Evolutionary conservation across 1,140 invertebrate genomes (phyloP).

Genomic region (Steinernema feltiae): DNA sequence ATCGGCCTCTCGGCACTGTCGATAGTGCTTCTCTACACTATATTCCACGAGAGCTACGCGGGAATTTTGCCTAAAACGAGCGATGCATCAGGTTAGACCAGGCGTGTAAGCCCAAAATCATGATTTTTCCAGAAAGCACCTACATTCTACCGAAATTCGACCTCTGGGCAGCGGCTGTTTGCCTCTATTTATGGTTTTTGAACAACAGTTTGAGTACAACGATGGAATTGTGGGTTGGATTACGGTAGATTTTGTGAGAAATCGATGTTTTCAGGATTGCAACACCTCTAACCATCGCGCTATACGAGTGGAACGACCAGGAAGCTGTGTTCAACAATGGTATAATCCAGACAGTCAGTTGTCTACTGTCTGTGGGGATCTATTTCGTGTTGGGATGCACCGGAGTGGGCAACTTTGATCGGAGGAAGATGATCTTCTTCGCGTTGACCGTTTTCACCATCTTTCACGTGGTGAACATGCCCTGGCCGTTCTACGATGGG

Average conservation of each 20-base stretch:
- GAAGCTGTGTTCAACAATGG: constrained; percentile 34
- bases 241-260: background rate
- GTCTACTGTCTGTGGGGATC: constrained; percentile 19
- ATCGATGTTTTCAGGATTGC: constrained; percentile 20
- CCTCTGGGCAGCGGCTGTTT: constrained; percentile 23
- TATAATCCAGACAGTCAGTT: constrained; percentile 25
- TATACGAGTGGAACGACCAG: constrained; percentile 31
- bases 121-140: background rate
- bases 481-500: constrained; percentile 36
- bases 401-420: constrained; percentile 26
- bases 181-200: constrained; percentile 29
- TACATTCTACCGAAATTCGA: constrained; percentile 29
- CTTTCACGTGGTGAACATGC: constrained; percentile 34
- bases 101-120: background rate
- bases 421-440: constrained; percentile 31
- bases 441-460: constrained; percentile 26
- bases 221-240: constrained; percentile 29
- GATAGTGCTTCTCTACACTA: constrained; percentile 19
- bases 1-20: constrained; percentile 19
- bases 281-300: constrained; percentile 31
- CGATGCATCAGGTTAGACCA: background rate
- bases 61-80: constrained; percentile 29
- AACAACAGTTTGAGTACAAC: constrained; percentile 29
- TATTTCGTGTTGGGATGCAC: constrained; percentile 26
- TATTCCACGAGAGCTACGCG: constrained; percentile 34